Evolutionary conservation across 2,113 vertebrate genomes (phyloP), one percentile per base, ranked within the genome.

Genomic region (Paratilapia polleni): DNA sequence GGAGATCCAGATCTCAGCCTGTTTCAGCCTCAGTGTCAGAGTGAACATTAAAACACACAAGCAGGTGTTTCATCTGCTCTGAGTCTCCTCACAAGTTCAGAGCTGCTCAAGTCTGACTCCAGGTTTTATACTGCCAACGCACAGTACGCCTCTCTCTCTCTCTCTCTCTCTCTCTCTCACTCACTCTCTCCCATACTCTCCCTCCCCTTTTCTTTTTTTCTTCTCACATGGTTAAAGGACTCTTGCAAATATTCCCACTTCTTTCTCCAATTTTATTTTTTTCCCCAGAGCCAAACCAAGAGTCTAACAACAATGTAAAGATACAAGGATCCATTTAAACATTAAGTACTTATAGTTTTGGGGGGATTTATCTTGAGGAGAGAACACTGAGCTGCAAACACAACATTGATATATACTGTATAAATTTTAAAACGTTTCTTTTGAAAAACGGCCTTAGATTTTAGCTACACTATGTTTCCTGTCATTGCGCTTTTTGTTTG

Each of bases 111-210:
- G 64, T 54, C 86, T 73, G 85, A 87, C 74, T 77, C 77, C 78
- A 34, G 75, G 38, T 91, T 95, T 94, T 94, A 93, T 94, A 92
- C 81, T 38, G 62, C 59, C 24, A 49, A 14, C 70, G 11, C 56
- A 49, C 14, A 9, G 22, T 15, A 47, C 64, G 64, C 78, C 15
- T 2, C 9, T 12, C 61, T n/a, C 14, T 20, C 17, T 17, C 2
- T 36, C 15, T 0, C 7, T 36, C 28, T 22, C 5, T 36, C 15
- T 11, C 3, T 36, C 8, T 10, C 3, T 11, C 26, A 6, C 8
- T n/a, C 43, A 5, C 19, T 31, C 59, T 8, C 22, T 47, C 41
- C 12, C 43, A 13, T 13, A 13, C 12, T 3, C 34, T 15, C 63
- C 14, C 63, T 47, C 38, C 38, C 38, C 41, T 68, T 26, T 14